Percentiles rank a stretch among this genome's conserved stretches.
Evolutionary conservation across 2,888 invertebrate species (phyloP).

Genomic region (Clivina fossor): DNA sequence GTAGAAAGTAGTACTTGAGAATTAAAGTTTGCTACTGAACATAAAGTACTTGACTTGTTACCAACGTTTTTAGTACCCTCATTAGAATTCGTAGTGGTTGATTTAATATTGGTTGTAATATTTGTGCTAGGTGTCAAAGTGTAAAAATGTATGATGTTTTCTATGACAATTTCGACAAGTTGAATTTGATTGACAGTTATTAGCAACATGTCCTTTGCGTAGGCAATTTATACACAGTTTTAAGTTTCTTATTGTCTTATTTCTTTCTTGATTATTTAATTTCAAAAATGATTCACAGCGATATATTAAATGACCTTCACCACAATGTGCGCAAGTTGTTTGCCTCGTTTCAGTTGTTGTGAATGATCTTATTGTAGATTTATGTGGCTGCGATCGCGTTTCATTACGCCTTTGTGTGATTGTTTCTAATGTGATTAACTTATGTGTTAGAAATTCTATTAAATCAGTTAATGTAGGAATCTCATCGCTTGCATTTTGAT

Average conservation of each 20-base stretch:
- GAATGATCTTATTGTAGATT: too few relatives aligned
- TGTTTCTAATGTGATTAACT: not conserved
- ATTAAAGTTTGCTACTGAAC: not conserved
- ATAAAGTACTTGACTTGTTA: not conserved
- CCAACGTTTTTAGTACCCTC: too few relatives aligned
- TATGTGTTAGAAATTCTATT: not conserved
- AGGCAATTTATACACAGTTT: not conserved
- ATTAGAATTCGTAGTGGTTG: too few relatives aligned
- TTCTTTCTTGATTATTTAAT: conserved; percentile 7
- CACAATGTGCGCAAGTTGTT: not conserved
- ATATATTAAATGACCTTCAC: not conserved
- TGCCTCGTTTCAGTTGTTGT: too few relatives aligned
- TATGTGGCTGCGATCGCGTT: too few relatives aligned
- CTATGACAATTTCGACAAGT: not conserved
- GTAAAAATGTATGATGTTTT: not conserved
- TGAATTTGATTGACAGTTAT: not conserved
- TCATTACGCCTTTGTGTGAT: too few relatives aligned
- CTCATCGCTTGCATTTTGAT: not conserved
- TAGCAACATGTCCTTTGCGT: not conserved
- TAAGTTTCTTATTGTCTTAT: not conserved
- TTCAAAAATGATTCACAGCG: not conserved
- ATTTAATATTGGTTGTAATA: too few relatives aligned
- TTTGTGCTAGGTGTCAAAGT: not conserved
- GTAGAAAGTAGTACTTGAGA: not conserved
- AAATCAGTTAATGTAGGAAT: not conserved